These are phyloP conservation scores for Drosophila pseudoananassae DNA, from an alignment of 1,140 invertebrate genomes.

Conservation along the genomic window DNA sequence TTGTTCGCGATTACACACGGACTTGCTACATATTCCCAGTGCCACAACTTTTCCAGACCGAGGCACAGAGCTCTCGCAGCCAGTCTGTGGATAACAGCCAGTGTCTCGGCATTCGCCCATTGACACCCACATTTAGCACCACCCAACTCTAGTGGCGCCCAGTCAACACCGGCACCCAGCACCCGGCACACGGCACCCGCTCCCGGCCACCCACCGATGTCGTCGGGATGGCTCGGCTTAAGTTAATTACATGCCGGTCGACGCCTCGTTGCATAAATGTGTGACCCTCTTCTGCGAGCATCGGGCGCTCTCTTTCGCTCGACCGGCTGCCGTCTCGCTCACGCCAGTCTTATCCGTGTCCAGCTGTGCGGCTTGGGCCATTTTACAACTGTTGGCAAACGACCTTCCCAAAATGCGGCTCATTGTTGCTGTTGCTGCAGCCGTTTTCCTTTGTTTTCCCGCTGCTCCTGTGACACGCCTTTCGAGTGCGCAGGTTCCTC, in stretches of 20 bases:
- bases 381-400: slow-evolving; percentile 78
- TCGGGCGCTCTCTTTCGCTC: slow-evolving; percentile 24
- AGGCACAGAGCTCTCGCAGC: slow-evolving; percentile 20
- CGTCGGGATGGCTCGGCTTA: slow-evolving; percentile 64
- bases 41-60: slow-evolving; percentile 32
- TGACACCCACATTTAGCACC: slow-evolving; percentile 9
- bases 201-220: slow-evolving; percentile 23
- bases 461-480: slow-evolving; percentile 73
- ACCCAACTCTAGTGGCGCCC: slow-evolving; percentile 11
- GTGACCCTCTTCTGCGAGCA: slow-evolving; percentile 52
- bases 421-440: slow-evolving; percentile 37
- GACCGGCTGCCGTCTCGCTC: slow-evolving; percentile 7
- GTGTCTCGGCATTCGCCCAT: slow-evolving; percentile 18
- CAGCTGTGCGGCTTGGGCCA: slow-evolving; percentile 70
- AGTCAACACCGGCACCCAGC: slow-evolving; percentile 1
- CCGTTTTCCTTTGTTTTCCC: slow-evolving; percentile 33
- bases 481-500: slow-evolving; percentile 65
- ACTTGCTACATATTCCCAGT: neutral
- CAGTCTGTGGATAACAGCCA: slow-evolving; percentile 32
- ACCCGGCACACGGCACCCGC: neutral
- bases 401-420: slow-evolving; percentile 74
- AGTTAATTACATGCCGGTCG: slow-evolving; percentile 80
- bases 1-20: slow-evolving; percentile 3
- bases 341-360: slow-evolving; percentile 26
- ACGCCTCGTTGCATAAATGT: slow-evolving; percentile 79